phyloP scores from a whole-genome alignment of 2,797 vertebrate genomes.

The Hephaestus fuliginosus region DNA sequence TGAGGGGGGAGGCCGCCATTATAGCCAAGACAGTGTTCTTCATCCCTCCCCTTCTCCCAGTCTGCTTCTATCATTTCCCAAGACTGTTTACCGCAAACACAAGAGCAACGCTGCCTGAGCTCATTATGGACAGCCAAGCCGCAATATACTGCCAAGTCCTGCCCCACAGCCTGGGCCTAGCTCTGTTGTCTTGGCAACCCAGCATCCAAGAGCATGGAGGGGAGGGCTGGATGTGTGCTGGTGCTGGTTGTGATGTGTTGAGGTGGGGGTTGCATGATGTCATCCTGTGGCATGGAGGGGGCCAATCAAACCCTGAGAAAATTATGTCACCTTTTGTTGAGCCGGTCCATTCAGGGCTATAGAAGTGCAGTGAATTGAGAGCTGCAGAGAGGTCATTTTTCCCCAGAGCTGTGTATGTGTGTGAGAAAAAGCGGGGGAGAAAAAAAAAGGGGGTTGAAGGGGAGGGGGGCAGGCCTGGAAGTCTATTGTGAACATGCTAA shows the following conservation, averaged over 20 bases:
- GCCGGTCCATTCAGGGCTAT: conserved; percentile 91
- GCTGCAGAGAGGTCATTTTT: conserved; percentile 87
- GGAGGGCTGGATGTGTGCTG: conserved; percentile 37
- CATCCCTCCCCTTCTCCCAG: conserved; percentile 44
- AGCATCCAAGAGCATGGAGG: conserved; percentile 83
- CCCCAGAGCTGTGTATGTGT: conserved; percentile 76
- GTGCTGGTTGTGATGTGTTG: conserved; percentile 66
- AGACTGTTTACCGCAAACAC: conserved; percentile 83
- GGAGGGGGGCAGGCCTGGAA: conserved; percentile 74
- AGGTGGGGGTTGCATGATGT: conserved; percentile 83
- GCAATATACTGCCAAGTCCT: conserved; percentile 83
- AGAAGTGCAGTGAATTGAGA: conserved; percentile 92
- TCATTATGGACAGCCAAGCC: conserved; percentile 83
- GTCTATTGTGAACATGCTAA: conserved; percentile 88
- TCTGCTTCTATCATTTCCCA: conserved; percentile 74
- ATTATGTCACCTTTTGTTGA: conserved; percentile 94
- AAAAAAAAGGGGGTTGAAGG: conserved; percentile 56
- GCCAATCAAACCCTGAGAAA: conserved; percentile 88
- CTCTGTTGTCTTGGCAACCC: conserved; percentile 88
- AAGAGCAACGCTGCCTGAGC: conserved; percentile 76
- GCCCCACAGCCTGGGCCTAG: conserved; percentile 78
- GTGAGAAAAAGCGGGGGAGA: conserved; percentile 65
- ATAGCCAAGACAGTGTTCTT: conserved; percentile 27
- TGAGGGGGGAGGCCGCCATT: conserved; percentile 38
- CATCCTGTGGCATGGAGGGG: conserved; percentile 83